Conservation (phyloP, 2,888 invertebrate genomes). For the Caenorhabditis afra region DNA sequence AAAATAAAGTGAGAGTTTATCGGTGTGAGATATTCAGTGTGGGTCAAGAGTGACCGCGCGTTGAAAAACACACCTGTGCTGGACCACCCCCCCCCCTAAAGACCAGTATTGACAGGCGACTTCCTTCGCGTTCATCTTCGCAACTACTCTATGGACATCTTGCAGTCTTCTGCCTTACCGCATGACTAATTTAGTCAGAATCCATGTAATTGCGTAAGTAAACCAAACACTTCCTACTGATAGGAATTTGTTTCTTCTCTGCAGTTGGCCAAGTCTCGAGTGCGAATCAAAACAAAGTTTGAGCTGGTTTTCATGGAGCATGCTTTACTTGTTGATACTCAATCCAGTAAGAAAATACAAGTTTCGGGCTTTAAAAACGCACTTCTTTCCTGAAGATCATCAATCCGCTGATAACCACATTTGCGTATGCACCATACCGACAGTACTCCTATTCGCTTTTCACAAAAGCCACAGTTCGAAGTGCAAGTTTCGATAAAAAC, state of each 20-base stretch:
- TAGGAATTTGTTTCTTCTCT: no score
- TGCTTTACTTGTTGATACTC: slow-evolving; percentile 78
- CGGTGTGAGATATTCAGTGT: no score
- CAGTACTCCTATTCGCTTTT: neutral
- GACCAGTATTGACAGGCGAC: slow-evolving; percentile 68
- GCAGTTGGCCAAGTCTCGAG: slow-evolving; percentile 64
- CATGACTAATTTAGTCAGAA: slow-evolving; percentile 78
- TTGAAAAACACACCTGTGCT: no score
- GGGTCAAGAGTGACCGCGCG: no score
- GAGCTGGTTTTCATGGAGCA: slow-evolving; percentile 79
- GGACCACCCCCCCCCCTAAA: no score
- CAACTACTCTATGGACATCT: slow-evolving; percentile 80
- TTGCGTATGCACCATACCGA: slow-evolving; percentile 80
- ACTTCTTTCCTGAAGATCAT: slow-evolving; percentile 71
- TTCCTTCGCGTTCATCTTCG: slow-evolving; percentile 79
- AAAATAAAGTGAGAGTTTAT: slow-evolving; percentile 69
- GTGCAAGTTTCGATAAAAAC: neutral
- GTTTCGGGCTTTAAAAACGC: neutral
- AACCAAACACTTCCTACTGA: no score
- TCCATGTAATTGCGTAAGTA: slow-evolving; percentile 77
- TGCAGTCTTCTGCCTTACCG: slow-evolving; percentile 78
- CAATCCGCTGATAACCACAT: slow-evolving; percentile 78
- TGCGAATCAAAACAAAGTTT: slow-evolving; percentile 70
- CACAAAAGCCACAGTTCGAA: neutral
- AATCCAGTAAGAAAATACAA: slow-evolving; percentile 71